phyloP scores from a whole-genome alignment of 2,113 vertebrate species.

The Charadrius vociferus region DNA sequence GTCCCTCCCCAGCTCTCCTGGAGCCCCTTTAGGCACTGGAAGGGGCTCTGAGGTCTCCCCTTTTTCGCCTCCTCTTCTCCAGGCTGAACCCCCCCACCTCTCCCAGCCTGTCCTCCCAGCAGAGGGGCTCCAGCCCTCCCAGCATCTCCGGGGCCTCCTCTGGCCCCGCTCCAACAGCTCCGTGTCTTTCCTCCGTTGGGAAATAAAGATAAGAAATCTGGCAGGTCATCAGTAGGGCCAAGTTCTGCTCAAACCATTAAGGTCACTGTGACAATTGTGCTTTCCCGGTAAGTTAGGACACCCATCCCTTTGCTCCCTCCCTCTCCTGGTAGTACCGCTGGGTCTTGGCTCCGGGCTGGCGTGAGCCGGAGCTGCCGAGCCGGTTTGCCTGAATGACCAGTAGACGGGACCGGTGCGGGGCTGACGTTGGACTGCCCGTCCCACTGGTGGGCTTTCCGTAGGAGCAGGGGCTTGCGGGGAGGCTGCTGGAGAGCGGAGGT shows the following conservation, averaged over 20 bases:
- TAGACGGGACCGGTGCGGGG: fast-evolving
- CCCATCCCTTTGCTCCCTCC: no score
- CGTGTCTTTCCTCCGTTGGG: background rate
- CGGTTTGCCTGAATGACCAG: background rate
- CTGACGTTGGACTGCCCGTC: background rate
- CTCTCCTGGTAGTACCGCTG: fast-evolving
- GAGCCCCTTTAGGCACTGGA: no score
- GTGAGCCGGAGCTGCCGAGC: background rate
- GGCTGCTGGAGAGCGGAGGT: background rate
- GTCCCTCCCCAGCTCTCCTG: no score
- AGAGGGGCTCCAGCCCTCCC: no score
- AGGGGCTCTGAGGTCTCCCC: no score
- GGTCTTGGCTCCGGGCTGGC: background rate
- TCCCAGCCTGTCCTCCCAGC: no score
- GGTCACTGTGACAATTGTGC: background rate
- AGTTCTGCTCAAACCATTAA: background rate
- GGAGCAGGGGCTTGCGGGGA: background rate
- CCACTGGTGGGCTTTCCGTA: no score
- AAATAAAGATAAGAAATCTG: background rate
- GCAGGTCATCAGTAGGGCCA: background rate
- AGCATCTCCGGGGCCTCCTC: no score
- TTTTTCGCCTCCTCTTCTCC: no score
- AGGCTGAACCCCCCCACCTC: no score
- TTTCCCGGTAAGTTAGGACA: background rate
- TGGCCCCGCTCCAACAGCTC: no score